Percentiles rank a stretch among this genome's conserved stretches.
These are phyloP conservation scores for Rhagologus leucostigma DNA, from an alignment of 2,113 vertebrate species.

Conservation along the genomic window DNA sequence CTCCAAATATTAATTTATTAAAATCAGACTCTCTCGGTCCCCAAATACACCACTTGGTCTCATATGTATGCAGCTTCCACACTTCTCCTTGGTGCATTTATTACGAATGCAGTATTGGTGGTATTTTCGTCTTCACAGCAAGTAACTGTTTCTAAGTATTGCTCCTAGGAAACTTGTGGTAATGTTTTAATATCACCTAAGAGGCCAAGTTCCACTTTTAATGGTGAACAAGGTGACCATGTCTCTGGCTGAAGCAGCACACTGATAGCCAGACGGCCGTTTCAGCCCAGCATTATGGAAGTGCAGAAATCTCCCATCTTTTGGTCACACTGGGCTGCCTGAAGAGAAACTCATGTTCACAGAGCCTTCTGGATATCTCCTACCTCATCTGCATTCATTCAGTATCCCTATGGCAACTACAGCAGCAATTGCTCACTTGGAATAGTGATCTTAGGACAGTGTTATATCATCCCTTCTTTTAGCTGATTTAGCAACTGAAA, in stretches of 20 bases:
- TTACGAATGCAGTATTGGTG: neutral
- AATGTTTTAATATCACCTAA: neutral
- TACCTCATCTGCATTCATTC: conserved; percentile 24
- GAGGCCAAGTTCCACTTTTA: neutral
- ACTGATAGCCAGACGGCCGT: neutral
- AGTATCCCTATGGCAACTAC: conserved; percentile 53
- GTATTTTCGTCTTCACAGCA: neutral
- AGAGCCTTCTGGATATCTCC: conserved; percentile 12
- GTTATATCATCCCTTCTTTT: neutral
- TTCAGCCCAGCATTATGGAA: neutral
- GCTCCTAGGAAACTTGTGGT: neutral
- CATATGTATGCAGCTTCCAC: neutral
- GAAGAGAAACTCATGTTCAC: neutral
- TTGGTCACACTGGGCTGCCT: neutral
- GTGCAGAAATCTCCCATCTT: neutral
- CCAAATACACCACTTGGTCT: neutral
- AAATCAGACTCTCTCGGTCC: neutral
- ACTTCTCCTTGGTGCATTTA: neutral
- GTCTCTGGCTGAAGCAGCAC: rapidly evolving
- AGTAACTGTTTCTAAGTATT: neutral
- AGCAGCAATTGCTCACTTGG: conserved; percentile 35
- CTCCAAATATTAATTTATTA: neutral
- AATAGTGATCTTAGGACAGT: conserved; percentile 20
- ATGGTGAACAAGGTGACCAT: neutral
- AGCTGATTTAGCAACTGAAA: neutral